phyloP scores from a whole-genome alignment of 37 sponge, comb jelly and placozoan genomes.

The Beroe forskalii region DNA sequence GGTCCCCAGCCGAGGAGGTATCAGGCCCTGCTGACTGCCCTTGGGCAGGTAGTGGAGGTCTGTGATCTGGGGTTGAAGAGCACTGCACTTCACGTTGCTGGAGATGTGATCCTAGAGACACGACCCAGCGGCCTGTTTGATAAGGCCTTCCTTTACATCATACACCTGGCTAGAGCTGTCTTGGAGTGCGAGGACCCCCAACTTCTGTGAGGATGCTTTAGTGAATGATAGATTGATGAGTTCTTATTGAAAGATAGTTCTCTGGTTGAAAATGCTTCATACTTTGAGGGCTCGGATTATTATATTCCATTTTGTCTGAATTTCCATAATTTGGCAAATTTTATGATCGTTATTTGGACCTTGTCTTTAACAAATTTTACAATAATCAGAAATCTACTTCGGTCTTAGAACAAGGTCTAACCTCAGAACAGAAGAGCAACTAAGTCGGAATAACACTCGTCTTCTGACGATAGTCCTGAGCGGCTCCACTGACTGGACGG shows the following conservation, averaged over 20 bases:
- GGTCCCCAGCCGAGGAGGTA: neutral
- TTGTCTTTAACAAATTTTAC: too few species aligned
- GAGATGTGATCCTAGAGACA: neutral
- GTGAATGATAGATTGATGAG: too few species aligned
- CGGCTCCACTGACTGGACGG: neutral
- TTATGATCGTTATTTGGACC: too few species aligned
- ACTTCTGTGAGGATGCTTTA: neutral
- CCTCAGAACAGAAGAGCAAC: too few species aligned
- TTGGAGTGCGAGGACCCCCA: neutral
- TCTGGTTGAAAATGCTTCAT: too few species aligned
- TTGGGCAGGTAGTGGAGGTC: slow-evolving; percentile 13
- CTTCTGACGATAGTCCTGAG: neutral
- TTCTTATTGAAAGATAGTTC: too few species aligned
- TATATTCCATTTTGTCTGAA: too few species aligned
- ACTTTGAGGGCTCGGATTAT: too few species aligned
- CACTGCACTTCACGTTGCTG: neutral
- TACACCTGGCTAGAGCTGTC: neutral
- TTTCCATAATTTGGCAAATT: too few species aligned
- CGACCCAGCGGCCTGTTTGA: neutral
- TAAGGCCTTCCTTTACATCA: neutral
- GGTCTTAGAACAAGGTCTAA: too few species aligned
- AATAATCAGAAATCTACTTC: too few species aligned
- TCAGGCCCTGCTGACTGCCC: neutral
- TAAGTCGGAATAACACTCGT: too few species aligned
- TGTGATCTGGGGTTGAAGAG: slow-evolving; percentile 6